phyloP scores from a whole-genome alignment of 2,888 invertebrate genomes.

The Fragum fragum region DNA sequence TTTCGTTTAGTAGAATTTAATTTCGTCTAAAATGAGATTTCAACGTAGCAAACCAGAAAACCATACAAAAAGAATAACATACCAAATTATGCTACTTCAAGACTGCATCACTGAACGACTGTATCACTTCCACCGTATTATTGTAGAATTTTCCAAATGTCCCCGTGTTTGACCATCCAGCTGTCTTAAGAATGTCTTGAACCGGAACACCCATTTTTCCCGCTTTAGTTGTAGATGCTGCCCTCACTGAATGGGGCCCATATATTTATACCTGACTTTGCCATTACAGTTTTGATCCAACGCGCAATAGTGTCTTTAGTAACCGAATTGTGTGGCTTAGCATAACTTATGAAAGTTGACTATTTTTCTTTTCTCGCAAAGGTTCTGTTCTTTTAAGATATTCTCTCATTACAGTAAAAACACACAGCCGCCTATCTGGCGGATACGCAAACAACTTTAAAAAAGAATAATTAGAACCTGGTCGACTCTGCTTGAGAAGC shows the following conservation, averaged over 20 bases:
- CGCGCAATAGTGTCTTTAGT: constrained; percentile 34
- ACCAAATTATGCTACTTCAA: no score
- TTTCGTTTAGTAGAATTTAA: no score
- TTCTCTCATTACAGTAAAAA: constrained; percentile 13
- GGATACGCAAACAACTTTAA: constrained; percentile 9
- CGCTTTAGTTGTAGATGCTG: constrained; percentile 42
- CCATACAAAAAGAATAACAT: no score
- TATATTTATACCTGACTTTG: constrained; percentile 34
- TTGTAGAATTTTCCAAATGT: constrained; percentile 42
- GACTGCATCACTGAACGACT: no score
- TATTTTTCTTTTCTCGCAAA: neutral
- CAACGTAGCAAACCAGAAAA: no score
- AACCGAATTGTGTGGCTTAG: constrained; percentile 39
- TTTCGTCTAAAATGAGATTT: no score
- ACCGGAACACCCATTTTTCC: constrained; percentile 14
- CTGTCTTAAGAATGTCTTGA: constrained; percentile 34
- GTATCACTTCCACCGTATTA: constrained; percentile 5
- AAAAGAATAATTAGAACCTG: neutral
- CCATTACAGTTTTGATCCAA: constrained; percentile 42
- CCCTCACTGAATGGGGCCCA: constrained; percentile 39
- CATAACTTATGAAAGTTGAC: constrained; percentile 32
- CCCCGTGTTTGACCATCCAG: constrained; percentile 41
- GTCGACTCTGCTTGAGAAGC: constrained; percentile 6
- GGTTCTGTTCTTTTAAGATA: constrained; percentile 29
- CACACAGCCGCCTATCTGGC: constrained; percentile 8